Percentiles rank a stretch among this genome's conserved stretches.
These are phyloP conservation scores for Charaxes varanes DNA, from an alignment of 1,140 invertebrate species.

Conservation along the genomic window DNA sequence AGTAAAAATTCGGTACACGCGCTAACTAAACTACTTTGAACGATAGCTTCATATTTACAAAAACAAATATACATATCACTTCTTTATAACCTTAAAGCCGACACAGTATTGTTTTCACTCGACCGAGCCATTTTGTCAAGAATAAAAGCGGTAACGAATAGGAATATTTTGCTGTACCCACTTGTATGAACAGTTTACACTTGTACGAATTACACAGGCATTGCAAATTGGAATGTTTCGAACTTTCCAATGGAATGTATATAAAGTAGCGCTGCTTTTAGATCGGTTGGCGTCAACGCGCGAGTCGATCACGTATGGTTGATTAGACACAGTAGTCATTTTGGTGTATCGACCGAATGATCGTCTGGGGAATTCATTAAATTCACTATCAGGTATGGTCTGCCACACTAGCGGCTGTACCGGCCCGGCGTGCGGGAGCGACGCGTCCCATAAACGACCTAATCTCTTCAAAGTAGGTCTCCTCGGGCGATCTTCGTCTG, in stretches of 20 bases:
- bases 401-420: slow-evolving; percentile 48
- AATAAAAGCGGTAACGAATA: slow-evolving; percentile 13
- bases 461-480: slow-evolving; percentile 95
- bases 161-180: slow-evolving; percentile 4
- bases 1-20: slow-evolving; percentile 60
- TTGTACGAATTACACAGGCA: background rate
- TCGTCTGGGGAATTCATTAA: slow-evolving; percentile 34
- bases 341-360: slow-evolving; percentile 65
- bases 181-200: background rate
- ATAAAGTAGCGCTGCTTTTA: slow-evolving; percentile 5
- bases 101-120: slow-evolving; percentile 12
- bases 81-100: slow-evolving; percentile 25
- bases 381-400: slow-evolving; percentile 64
- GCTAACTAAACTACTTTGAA: slow-evolving; percentile 44
- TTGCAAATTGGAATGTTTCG: slow-evolving; percentile 1
- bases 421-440: slow-evolving; percentile 71
- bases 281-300: slow-evolving; percentile 16
- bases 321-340: slow-evolving; percentile 53
- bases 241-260: background rate
- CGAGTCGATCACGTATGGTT: slow-evolving; percentile 22
- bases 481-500: slow-evolving; percentile 83
- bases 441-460: slow-evolving; percentile 95
- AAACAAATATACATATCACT: slow-evolving; percentile 62
- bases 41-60: slow-evolving; percentile 59
- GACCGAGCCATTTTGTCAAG: slow-evolving; percentile 6